A percentile compares a stretch with the other conserved stretches of the same genome.
Conservation (phyloP, 2,797 vertebrate genomes). For the Selene dorsalis region DNA sequence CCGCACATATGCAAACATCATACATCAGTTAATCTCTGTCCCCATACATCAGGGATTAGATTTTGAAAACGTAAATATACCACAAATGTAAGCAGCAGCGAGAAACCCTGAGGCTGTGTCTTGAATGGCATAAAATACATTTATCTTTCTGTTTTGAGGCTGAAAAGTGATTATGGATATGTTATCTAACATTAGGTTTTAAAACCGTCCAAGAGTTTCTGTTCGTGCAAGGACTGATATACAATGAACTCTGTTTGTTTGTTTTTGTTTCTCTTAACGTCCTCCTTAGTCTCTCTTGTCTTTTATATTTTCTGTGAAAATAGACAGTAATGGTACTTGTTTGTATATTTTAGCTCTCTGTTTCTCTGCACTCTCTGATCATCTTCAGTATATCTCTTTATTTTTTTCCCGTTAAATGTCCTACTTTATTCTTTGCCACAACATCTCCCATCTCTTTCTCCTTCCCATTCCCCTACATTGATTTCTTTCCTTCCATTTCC, state of each 20-base stretch:
- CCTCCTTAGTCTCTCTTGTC: neutral
- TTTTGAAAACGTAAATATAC: constrained; percentile 11
- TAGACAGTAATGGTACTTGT: neutral
- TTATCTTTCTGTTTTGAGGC: constrained; percentile 30
- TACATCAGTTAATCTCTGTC: constrained; percentile 12
- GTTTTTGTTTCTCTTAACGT: neutral
- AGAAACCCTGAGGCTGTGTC: constrained; percentile 27
- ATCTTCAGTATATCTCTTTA: neutral
- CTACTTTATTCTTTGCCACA: constrained; percentile 21
- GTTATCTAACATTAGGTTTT: constrained; percentile 41
- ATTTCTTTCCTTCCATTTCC: constrained; percentile 10
- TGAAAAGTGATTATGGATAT: constrained; percentile 27
- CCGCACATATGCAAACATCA: constrained; percentile 8
- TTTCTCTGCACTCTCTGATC: neutral
- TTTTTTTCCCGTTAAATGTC: neutral
- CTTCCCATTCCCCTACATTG: neutral
- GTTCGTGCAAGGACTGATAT: constrained; percentile 15
- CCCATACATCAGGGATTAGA: constrained; percentile 31
- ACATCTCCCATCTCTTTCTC: neutral
- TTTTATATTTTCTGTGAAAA: neutral
- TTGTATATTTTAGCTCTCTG: neutral
- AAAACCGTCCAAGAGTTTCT: constrained; percentile 44
- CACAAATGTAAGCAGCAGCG: constrained; percentile 1
- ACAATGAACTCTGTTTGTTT: neutral
- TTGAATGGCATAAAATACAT: constrained; percentile 31